Evolutionary conservation across 2,113 vertebrate genomes (phyloP).

Genomic region (Columba livia): DNA sequence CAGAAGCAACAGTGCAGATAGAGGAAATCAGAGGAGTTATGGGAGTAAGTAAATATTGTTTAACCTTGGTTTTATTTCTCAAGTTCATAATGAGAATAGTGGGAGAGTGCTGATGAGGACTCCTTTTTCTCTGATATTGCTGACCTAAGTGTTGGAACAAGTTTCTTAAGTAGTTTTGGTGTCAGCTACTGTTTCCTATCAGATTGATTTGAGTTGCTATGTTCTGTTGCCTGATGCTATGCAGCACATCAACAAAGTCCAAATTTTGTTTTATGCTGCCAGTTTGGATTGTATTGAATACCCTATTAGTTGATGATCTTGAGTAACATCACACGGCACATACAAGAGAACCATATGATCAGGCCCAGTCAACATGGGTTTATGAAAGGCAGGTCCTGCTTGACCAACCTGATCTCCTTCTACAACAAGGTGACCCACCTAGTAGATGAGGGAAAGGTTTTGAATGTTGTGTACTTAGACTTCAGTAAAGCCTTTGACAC

Average conservation of each 20-base stretch:
- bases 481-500: no score
- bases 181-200: background rate
- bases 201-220: background rate
- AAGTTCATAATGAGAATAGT: background rate
- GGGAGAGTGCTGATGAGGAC: background rate
- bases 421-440: no score
- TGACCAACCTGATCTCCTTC: no score
- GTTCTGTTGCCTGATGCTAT: background rate
- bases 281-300: background rate
- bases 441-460: no score
- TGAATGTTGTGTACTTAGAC: no score
- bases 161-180: background rate
- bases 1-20: background rate
- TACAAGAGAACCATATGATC: no score
- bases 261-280: background rate
- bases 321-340: no score
- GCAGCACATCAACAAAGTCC: background rate
- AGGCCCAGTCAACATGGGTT: no score
- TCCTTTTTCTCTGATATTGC: background rate
- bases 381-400: no score
- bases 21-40: background rate
- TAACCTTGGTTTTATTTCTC: background rate
- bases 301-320: background rate
- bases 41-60: background rate
- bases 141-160: background rate